Conservation (phyloP, 1,140 invertebrate genomes). For the Lycorma delicatula region DNA sequence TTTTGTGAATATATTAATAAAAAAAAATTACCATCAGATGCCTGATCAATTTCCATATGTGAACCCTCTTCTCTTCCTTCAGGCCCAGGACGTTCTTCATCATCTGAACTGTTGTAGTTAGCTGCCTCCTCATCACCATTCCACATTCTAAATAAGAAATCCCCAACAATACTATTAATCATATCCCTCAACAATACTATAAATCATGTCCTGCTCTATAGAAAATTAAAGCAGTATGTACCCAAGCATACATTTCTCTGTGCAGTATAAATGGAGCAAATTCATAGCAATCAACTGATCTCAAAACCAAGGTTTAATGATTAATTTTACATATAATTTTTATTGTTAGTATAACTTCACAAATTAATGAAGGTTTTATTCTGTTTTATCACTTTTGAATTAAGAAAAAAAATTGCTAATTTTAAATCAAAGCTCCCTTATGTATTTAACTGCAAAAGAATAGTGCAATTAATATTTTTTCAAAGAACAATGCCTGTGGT, state of each 20-base stretch:
- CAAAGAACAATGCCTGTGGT: no score
- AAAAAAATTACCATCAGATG: background rate
- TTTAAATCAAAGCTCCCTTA: background rate
- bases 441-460: no score
- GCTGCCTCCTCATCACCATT: constrained; percentile 13
- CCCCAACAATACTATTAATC: no score
- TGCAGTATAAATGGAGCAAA: no score
- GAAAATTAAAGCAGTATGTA: no score
- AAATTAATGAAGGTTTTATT: background rate
- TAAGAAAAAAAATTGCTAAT: background rate
- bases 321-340: background rate
- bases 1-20: background rate
- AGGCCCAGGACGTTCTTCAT: constrained; percentile 13
- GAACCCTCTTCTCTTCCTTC: constrained; percentile 13
- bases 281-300: no score
- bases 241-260: no score
- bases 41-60: constrained; percentile 6
- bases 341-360: background rate
- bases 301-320: no score
- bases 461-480: no score
- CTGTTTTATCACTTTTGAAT: background rate
- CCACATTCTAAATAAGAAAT: constrained; percentile 10
- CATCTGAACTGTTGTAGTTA: constrained; percentile 16
- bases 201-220: no score
- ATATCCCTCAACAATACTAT: no score